Evolutionary conservation across 2,888 invertebrate species (phyloP), one percentile per base, ranked within the genome.

Genomic region (Caradrina kadenii): DNA sequence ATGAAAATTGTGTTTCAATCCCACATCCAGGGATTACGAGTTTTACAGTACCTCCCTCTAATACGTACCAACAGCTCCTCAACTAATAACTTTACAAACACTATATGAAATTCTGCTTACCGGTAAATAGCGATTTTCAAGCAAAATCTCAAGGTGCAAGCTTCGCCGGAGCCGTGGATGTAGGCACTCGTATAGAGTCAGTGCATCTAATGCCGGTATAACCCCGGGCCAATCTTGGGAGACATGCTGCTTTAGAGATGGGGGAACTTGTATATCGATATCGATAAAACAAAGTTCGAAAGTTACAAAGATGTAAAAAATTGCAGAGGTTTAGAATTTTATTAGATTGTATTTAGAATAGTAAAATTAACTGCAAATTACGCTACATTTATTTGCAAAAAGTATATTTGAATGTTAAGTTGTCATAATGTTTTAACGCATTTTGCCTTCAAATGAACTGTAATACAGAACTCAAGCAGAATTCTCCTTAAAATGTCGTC

Each of bases 201-300:
- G 73, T 74, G 80, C 81, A 82, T 77, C 77, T 72, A 78, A 67
- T 76, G 65, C 61, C 53, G 22, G 69, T 69, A 76, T 80, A 85
- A 81, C 82, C 87, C 82, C 63, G 54, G 85, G 88, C 83, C 74
- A 86, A 86, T 88, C 83, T 87, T 86, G 78, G 76, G 78, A 84
- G 79, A 76, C 71, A 79, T 64, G 81, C 63, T 58, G 63, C 49
- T 67, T 60, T 81, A 87, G 87, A 70, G 84, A 65, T 81, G 84
- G 52, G 64, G 58, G 21, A 15, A 31, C 6, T 50, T 49, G n/a
- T 52, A 7, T 76, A 66, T 76, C 79, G 76, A 79, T 75, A 71
- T 82, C 77, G 71, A 80, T 72, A 45, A 49, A 50, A 52, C 8
- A 1, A 0, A 62, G 1, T 39, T 39, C 13, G 11, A 39, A 39